Percentiles rank a stretch among this genome's conserved stretches.
phyloP scores from a whole-genome alignment of 2,888 invertebrate genomes.

The Tryphoninae sp. region DNA sequence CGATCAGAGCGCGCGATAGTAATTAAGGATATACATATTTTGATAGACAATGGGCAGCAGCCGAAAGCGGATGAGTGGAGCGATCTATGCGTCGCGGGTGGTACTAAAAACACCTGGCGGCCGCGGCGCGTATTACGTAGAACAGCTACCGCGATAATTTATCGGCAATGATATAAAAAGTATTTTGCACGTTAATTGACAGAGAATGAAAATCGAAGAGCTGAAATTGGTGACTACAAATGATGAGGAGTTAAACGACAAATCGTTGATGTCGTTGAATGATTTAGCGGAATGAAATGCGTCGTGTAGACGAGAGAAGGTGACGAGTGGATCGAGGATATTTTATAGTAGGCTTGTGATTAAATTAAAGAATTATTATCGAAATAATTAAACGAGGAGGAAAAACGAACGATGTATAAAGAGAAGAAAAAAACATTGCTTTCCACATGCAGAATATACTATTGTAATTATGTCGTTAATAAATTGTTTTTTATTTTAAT shows the following conservation, averaged over 20 bases:
- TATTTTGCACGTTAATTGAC: constrained; percentile 60
- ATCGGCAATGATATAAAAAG: constrained; percentile 48
- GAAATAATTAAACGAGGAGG: constrained; percentile 68
- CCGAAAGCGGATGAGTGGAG: constrained; percentile 3
- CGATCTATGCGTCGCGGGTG: constrained; percentile 12
- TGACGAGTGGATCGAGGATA: constrained; percentile 72
- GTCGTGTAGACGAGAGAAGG: constrained; percentile 65
- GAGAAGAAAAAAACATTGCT: constrained; percentile 72
- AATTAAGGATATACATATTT: constrained; percentile 59
- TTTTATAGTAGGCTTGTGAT: constrained; percentile 77
- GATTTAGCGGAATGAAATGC: constrained; percentile 53
- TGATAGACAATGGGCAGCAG: constrained; percentile 57
- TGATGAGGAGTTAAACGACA: constrained; percentile 5
- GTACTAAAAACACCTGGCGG: constrained; percentile 38
- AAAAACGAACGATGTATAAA: constrained; percentile 73
- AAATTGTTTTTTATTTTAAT: constrained; percentile 79
- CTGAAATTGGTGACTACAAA: constrained; percentile 35
- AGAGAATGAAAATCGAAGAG: constrained; percentile 52
- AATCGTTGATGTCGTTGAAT: constrained; percentile 49
- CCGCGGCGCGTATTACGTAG: constrained; percentile 39
- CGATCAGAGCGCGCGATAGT: constrained; percentile 58
- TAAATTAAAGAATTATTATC: constrained; percentile 73
- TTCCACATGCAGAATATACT: constrained; percentile 77
- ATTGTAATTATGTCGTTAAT: constrained; percentile 80
- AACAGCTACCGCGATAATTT: constrained; percentile 44